Percentiles rank a stretch among this genome's conserved stretches.
Conservation (phyloP, 2,113 vertebrate genomes). For the Mustela lutreola region DNA sequence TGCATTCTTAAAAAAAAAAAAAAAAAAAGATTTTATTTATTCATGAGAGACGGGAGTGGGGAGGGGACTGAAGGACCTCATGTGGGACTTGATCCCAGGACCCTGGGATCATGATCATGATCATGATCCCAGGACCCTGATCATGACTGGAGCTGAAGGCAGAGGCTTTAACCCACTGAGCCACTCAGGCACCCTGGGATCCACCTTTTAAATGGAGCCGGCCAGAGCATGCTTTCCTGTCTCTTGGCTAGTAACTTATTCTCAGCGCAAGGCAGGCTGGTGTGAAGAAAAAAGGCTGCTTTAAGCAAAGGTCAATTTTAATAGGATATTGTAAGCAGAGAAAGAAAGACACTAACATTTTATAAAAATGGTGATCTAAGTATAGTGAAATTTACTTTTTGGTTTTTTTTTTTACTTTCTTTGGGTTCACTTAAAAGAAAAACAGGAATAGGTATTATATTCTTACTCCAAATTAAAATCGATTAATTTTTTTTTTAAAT, state of each 20-base stretch:
- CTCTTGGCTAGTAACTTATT: neutral
- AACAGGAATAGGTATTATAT: neutral
- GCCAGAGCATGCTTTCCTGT: neutral
- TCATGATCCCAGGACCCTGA: too few species aligned
- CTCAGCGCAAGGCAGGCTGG: neutral
- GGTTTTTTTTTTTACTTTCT: neutral
- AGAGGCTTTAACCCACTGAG: too few species aligned
- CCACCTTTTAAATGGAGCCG: neutral
- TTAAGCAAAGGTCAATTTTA: conserved; percentile 38
- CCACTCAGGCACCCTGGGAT: neutral
- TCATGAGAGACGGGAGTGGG: too few species aligned
- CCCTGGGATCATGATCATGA: too few species aligned
- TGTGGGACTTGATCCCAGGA: too few species aligned
- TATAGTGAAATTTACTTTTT: neutral
- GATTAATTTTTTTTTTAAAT: neutral
- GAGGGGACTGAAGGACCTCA: too few species aligned
- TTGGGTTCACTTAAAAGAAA: neutral
- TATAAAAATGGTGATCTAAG: neutral
- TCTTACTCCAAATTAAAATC: neutral
- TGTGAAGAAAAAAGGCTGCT: neutral
- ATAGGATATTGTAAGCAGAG: neutral
- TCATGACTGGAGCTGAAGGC: too few species aligned
- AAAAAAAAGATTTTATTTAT: neutral
- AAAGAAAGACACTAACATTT: neutral
- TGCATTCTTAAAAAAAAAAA: neutral